These are phyloP conservation scores for Erethizon dorsatum DNA, from an alignment of 2,797 vertebrate species.

Conservation along the genomic window DNA sequence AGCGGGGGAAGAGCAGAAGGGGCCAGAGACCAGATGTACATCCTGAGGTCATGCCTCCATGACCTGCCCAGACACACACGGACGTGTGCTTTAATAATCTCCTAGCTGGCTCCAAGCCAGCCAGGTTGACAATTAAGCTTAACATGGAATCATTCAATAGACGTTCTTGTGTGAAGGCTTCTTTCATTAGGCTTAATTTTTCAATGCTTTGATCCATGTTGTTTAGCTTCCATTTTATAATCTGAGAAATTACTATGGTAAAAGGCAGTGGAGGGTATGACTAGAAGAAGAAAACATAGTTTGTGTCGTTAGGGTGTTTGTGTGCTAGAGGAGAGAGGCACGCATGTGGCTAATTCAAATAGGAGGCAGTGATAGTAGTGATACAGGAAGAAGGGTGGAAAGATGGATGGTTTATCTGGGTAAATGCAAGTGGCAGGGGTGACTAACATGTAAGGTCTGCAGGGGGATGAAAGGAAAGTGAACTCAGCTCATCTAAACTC, in stretches of 20 bases:
- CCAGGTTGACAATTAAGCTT: not conserved
- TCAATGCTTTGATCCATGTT: not conserved
- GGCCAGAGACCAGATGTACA: not conserved
- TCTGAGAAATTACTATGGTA: not conserved
- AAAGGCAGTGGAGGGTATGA: not conserved
- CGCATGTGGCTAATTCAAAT: not conserved
- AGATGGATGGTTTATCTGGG: not conserved
- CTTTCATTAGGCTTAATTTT: not conserved
- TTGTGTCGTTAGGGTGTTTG: not conserved
- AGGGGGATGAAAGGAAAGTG: not conserved
- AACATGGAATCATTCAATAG: not conserved
- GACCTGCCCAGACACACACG: not conserved
- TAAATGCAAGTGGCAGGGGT: not conserved
- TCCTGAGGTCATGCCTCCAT: not conserved
- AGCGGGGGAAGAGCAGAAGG: not conserved
- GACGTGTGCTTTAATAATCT: not conserved
- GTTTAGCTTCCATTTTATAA: not conserved
- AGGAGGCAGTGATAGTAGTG: not conserved
- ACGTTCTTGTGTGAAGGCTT: not conserved
- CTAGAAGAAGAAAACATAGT: not conserved
- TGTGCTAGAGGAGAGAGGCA: not conserved
- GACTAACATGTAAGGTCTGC: fast-evolving
- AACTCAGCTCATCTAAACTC: not conserved
- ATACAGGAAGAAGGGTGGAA: not conserved
- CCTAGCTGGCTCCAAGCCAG: not conserved